Evolutionary conservation across 2,888 invertebrate species (phyloP).

Genomic region (Drosophila conformis): DNA sequence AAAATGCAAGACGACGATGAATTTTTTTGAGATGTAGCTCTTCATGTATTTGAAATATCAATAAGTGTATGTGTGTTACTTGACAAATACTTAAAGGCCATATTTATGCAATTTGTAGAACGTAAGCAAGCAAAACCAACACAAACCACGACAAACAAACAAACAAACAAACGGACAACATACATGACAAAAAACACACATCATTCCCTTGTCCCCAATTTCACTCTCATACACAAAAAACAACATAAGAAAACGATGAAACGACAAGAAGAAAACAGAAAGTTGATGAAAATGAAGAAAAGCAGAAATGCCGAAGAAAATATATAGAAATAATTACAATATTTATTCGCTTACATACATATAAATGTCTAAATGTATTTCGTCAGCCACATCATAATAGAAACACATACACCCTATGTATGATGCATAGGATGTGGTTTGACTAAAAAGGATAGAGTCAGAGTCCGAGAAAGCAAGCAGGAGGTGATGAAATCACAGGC

Average conservation of each 20-base stretch:
- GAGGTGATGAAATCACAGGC: slow-evolving; percentile 11
- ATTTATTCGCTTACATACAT: slow-evolving; percentile 8
- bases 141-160: slow-evolving; percentile 10
- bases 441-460: neutral
- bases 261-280: neutral
- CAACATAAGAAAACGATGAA: neutral
- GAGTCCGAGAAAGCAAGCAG: neutral
- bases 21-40: slow-evolving; percentile 38
- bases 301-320: slow-evolving; percentile 3
- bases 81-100: slow-evolving; percentile 68
- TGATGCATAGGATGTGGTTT: slow-evolving; percentile 28
- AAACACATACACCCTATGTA: slow-evolving; percentile 40
- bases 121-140: slow-evolving; percentile 55
- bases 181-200: neutral
- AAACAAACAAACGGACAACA: slow-evolving; percentile 13
- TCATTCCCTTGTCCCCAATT: neutral
- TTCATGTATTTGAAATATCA: slow-evolving; percentile 42
- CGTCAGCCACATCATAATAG: slow-evolving; percentile 3
- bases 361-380: slow-evolving; percentile 25
- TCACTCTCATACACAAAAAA: slow-evolving; percentile 2
- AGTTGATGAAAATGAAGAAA: neutral
- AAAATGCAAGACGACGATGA: slow-evolving; percentile 10
- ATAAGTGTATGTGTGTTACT: slow-evolving; percentile 27
- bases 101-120: slow-evolving; percentile 75
- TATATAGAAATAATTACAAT: slow-evolving; percentile 27